Conservation (phyloP, 2,113 vertebrate species). For the Cichladusa arquata region DNA sequence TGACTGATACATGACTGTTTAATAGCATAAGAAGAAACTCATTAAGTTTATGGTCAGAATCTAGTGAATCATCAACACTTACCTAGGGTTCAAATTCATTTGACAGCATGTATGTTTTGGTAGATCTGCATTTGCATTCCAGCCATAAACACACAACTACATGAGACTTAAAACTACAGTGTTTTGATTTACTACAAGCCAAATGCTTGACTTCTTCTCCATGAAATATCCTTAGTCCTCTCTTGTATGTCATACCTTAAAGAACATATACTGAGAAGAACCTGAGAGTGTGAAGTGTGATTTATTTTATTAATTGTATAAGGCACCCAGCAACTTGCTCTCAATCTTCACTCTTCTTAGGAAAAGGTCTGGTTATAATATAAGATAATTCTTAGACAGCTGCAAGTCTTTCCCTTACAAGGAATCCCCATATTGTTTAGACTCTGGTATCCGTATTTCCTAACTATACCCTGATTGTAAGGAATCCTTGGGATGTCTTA, state of each 20-base stretch:
- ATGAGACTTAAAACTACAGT: not conserved
- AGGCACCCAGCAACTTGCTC: not conserved
- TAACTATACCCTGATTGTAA: not conserved
- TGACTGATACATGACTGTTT: not conserved
- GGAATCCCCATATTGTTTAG: not conserved
- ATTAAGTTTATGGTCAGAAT: not conserved
- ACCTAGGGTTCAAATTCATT: not conserved
- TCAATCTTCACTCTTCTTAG: not conserved
- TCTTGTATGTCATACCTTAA: not conserved
- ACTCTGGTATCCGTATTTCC: not conserved
- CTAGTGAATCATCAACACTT: not conserved
- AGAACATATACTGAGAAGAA: not conserved
- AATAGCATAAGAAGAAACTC: not conserved
- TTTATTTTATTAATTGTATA: not conserved
- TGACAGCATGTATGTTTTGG: not conserved
- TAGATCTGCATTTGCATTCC: not conserved
- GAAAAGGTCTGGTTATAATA: not conserved
- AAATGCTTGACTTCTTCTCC: not conserved
- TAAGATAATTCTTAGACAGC: not conserved
- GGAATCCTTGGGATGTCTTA: not conserved
- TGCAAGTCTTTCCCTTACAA: constrained; percentile 32
- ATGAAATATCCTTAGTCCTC: not conserved
- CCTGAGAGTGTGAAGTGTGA: not conserved
- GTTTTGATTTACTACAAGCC: not conserved
- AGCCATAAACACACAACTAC: not conserved